Evolutionary conservation across 2,888 invertebrate species (phyloP).

Genomic region (Strigamia maritima): DNA sequence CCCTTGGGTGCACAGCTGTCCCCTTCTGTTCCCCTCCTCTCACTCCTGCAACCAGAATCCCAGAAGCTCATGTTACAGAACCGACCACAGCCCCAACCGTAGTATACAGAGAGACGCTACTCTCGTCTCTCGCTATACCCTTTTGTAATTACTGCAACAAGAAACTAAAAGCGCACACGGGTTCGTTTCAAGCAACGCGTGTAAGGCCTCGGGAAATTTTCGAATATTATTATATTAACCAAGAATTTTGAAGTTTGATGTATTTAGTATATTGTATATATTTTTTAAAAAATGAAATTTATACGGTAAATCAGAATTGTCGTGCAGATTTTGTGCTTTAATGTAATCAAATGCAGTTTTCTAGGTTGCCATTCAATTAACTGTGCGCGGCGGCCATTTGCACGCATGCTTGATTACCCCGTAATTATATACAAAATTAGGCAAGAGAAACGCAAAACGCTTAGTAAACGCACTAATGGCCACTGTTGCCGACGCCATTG

Average conservation of each 20-base stretch:
- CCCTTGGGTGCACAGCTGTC: conserved; percentile 4
- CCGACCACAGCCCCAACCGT: conserved; percentile 4
- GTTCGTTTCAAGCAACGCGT: neutral
- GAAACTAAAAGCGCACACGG: neutral
- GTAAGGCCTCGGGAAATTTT: neutral
- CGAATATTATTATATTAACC: too few species aligned
- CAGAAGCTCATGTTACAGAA: neutral
- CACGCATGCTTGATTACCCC: conserved; percentile 4
- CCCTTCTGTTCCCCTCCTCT: neutral
- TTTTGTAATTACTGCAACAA: neutral
- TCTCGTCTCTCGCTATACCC: neutral
- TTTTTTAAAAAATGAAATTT: neutral
- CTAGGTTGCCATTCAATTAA: neutral
- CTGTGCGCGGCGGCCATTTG: neutral
- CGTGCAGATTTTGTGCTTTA: neutral
- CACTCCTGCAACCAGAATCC: neutral
- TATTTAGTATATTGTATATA: too few species aligned
- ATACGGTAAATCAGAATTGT: too few species aligned
- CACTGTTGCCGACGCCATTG: neutral
- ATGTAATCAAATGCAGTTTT: neutral
- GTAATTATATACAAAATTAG: neutral
- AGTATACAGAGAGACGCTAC: neutral
- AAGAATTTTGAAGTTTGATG: too few species aligned
- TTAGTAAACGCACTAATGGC: neutral
- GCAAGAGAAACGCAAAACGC: conserved; percentile 4